Evolutionary conservation across 37 sponge, comb jelly and placozoan species (phyloP).

Genomic region (Axinella damicornis): DNA sequence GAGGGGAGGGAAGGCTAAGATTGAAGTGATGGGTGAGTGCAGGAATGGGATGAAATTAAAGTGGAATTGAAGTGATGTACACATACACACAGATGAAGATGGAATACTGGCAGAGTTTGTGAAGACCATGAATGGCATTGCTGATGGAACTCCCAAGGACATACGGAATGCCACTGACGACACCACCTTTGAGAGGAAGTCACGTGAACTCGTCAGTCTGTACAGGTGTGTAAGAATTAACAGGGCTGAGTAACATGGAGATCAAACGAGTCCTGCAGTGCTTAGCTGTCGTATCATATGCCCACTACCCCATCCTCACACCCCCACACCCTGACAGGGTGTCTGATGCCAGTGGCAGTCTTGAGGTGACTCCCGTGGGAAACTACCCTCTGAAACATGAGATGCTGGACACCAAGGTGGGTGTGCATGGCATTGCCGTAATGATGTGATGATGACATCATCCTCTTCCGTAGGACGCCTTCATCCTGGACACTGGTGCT

Average conservation of each 20-base stretch:
- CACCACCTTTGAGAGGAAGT: conserved; percentile 78
- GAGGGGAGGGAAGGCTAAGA: conserved; percentile 71
- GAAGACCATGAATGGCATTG: conserved; percentile 64
- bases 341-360: conserved; percentile 84
- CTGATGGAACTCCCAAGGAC: conserved; percentile 57
- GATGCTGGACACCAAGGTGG: conserved; percentile 81
- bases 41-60: no score
- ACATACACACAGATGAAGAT: conserved; percentile 40
- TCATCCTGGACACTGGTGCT: conserved; percentile 91
- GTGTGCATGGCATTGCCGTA: background rate
- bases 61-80: no score
- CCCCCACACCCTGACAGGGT: no score
- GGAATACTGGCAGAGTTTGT: conserved; percentile 53
- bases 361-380: conserved; percentile 85
- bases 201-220: conserved; percentile 69
- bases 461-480: conserved; percentile 78
- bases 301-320: no score
- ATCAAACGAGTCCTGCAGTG: no score
- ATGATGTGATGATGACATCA: background rate
- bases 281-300: no score
- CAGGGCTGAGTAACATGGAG: no score
- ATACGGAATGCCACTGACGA: conserved; percentile 69
- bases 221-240: conserved; percentile 68
- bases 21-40: conserved; percentile 65
- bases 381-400: conserved; percentile 80